These are phyloP conservation scores for Sciurus vulgaris DNA, from an alignment of 2,797 vertebrate species.

Conservation along the genomic window DNA sequence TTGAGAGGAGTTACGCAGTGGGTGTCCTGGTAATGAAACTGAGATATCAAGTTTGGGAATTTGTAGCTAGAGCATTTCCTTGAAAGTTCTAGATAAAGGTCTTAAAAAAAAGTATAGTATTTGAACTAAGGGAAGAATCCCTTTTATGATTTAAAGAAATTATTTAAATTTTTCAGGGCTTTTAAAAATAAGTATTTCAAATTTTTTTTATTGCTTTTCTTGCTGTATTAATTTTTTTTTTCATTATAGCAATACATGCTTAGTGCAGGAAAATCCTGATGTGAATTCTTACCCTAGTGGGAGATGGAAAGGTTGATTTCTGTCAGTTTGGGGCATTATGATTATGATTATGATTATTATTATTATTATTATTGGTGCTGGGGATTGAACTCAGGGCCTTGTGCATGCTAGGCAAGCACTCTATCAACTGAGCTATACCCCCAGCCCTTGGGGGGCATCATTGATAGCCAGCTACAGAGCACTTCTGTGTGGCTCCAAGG, in stretches of 20 bases:
- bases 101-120: constrained; percentile 52
- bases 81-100: background rate
- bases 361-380: no score
- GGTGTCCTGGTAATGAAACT: no score
- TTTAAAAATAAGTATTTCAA: constrained; percentile 56
- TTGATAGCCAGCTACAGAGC: background rate
- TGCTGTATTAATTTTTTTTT: background rate
- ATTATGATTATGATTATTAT: no score
- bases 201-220: constrained; percentile 23
- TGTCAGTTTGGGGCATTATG: background rate
- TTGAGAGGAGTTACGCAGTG: no score
- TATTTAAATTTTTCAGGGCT: constrained; percentile 46
- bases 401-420: no score
- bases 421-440: no score
- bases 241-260: background rate
- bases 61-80: no score
- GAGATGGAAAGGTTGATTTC: background rate
- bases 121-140: constrained; percentile 12
- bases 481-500: background rate
- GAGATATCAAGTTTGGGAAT: no score
- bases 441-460: background rate
- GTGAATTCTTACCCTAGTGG: background rate
- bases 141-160: constrained; percentile 33
- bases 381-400: no score
- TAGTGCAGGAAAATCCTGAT: background rate